These are phyloP conservation scores for Notolabrus celidotus DNA, from an alignment of 2,797 vertebrate species.

Conservation along the genomic window DNA sequence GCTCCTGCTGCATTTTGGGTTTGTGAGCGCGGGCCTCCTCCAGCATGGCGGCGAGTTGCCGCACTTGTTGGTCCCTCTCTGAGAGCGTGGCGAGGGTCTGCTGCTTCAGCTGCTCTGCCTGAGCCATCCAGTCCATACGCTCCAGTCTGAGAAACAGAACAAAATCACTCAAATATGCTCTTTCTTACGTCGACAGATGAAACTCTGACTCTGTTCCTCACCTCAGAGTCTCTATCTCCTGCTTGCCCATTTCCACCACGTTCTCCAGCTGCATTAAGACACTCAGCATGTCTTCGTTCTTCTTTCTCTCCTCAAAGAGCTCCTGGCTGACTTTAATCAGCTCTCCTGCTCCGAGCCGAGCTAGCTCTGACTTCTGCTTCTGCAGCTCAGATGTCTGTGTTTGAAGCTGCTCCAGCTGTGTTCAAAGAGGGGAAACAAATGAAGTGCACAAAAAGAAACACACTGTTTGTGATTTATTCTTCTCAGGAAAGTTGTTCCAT, in stretches of 20 bases:
- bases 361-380: constrained; percentile 87
- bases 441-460: background rate
- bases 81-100: constrained; percentile 90
- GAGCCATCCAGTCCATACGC: constrained; percentile 86
- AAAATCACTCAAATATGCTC: background rate
- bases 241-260: constrained; percentile 63
- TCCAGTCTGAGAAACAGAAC: constrained; percentile 83
- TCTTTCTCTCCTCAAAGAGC: constrained; percentile 86
- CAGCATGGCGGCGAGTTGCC: constrained; percentile 82
- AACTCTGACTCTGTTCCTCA: constrained; percentile 38
- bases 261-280: constrained; percentile 70
- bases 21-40: constrained; percentile 79
- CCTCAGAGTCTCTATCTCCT: constrained; percentile 82
- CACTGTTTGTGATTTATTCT: background rate
- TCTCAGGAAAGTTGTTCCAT: background rate
- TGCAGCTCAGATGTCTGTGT: constrained; percentile 85
- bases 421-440: background rate
- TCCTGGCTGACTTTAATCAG: constrained; percentile 79
- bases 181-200: background rate
- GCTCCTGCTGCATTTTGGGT: constrained; percentile 76
- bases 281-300: constrained; percentile 75
- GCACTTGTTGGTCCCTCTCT: constrained; percentile 90
- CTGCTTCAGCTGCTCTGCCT: constrained; percentile 88
- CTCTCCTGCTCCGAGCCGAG: constrained; percentile 87
- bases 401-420: constrained; percentile 91